Percentiles rank a stretch among this genome's conserved stretches.
phyloP scores from a whole-genome alignment of 2,888 invertebrate species.

The Elysia crispata region DNA sequence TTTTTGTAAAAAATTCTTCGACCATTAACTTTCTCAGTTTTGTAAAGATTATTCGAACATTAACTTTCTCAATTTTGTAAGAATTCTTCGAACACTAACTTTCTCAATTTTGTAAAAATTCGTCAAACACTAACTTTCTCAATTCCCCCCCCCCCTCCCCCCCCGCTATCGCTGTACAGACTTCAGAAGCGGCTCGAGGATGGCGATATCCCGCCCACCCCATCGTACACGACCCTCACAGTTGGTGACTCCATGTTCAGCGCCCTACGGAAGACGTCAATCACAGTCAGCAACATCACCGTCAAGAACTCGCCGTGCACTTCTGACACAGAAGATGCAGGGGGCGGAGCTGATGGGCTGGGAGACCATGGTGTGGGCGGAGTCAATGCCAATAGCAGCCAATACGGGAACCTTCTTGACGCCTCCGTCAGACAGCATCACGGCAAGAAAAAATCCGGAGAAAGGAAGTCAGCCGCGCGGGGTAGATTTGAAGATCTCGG shows the following conservation, averaged over 20 bases:
- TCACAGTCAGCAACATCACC: conserved; percentile 48
- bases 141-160: neutral
- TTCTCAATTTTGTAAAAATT: too few species aligned
- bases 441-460: neutral
- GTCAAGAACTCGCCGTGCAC: conserved; percentile 43
- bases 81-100: too few species aligned
- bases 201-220: conserved; percentile 57
- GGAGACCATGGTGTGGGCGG: neutral
- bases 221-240: conserved; percentile 47
- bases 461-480: too few species aligned
- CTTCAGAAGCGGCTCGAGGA: conserved; percentile 55
- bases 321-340: conserved; percentile 41
- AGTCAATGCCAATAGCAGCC: neutral
- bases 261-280: conserved; percentile 51
- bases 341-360: neutral
- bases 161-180: conserved; percentile 50
- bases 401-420: neutral
- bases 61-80: too few species aligned
- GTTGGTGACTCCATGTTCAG: conserved; percentile 55
- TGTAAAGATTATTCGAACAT: too few species aligned
- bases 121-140: neutral
- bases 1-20: too few species aligned
- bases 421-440: neutral
- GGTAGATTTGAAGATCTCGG: too few species aligned
- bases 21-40: too few species aligned